Conservation (phyloP, 2,888 invertebrate species). For the Agonum fuliginosum region DNA sequence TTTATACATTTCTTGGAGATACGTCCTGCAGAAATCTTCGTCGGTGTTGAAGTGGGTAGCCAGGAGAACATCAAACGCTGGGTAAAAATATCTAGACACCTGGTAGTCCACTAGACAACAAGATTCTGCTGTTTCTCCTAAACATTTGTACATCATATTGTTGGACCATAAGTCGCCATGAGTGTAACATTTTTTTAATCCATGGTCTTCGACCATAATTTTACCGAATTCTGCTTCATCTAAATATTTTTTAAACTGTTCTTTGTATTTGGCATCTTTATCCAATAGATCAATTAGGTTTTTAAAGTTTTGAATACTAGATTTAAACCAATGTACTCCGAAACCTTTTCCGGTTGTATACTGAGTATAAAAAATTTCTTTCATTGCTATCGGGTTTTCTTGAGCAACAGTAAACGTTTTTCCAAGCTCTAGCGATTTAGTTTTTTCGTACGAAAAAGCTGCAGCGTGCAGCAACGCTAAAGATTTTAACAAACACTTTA, state of each 20-base stretch:
- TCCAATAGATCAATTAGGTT: neutral
- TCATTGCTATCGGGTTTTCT: neutral
- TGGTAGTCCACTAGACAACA: conserved; percentile 68
- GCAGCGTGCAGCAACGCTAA: conserved; percentile 7
- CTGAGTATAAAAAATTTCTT: neutral
- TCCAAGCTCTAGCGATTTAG: neutral
- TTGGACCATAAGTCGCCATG: conserved; percentile 56
- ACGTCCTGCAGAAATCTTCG: conserved; percentile 64
- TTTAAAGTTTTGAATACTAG: neutral
- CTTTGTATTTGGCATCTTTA: neutral
- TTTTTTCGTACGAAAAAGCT: neutral
- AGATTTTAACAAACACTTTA: neutral
- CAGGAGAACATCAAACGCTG: conserved; percentile 66
- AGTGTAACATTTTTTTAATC: neutral
- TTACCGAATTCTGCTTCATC: conserved; percentile 1
- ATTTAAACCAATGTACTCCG: neutral
- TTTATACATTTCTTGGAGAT: conserved; percentile 64
- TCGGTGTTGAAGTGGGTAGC: conserved; percentile 67
- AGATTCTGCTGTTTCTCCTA: neutral
- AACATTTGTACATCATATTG: conserved; percentile 47
- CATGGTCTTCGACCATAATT: neutral
- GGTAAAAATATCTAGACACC: conserved; percentile 66
- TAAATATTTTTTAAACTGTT: neutral
- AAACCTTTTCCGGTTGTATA: neutral
- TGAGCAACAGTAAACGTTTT: neutral